Base-by-base conservation (phyloP, 2,113 vertebrate species). In the Tetraodon nigroviridis region DNA sequence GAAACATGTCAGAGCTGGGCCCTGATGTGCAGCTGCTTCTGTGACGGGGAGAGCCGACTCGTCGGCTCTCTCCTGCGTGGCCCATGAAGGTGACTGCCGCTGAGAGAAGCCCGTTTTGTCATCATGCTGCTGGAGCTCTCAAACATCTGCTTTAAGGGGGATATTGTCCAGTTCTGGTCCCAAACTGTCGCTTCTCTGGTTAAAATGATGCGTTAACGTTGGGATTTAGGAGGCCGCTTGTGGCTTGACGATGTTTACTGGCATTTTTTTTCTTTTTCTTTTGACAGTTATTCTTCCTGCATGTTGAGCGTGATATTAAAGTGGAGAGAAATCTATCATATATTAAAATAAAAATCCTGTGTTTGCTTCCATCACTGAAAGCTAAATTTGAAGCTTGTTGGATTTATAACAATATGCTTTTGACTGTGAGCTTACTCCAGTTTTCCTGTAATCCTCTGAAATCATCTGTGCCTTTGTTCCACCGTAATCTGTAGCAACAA, bases 41-140 rank as follows among this genome's bases (percentile, higher is more conserved):
- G 79, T 84, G 85, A 89, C 88, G 81, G 73, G 76, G 81, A 69
- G 37, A 82, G 81, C 84, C 71, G 71, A 83, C 86, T 86, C 79
- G 83, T 89, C 69, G 82, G 63, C 68, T 74, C 75, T 71, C 49
- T 67, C 70, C 76, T 80, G 86, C 76, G 80, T 87, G 83, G 75
- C 73, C 79, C 75, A 80, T 78, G 81, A 83, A 80, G 74, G 82
- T 84, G 86, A 88, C 85, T 78, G 79, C 55, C 51, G 61, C 61
- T 52, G 27, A 63, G 51, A 76, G 73, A 70, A 76, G 70, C 51
- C 45, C 66, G 78, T 37, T 27, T 80, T 78, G 75, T 82, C 69
- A 37, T 63, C 63, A 21, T 29, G 29, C 71, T 32, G 54, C 32
- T 63, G 64, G 48, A 60, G 59, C 67, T 52, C 50, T 37, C 32